Evolutionary conservation across 2,797 vertebrate species (phyloP).

Genomic region (Scarus forsteni): DNA sequence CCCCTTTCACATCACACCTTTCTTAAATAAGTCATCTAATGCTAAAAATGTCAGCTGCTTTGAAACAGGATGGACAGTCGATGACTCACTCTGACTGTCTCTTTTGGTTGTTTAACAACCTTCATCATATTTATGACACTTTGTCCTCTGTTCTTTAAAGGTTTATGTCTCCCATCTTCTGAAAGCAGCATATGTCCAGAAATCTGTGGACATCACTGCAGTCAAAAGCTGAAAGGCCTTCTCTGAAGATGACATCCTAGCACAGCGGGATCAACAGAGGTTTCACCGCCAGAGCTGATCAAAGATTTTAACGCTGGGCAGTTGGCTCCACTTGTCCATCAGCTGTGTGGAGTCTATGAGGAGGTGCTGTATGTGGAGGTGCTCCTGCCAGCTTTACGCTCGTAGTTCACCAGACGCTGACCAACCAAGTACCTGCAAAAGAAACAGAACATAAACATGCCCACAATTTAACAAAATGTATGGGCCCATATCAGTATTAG

Average conservation of each 20-base stretch:
- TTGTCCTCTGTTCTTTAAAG: conserved; percentile 3
- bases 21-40: conserved; percentile 35
- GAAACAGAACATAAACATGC: not conserved
- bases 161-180: conserved; percentile 25
- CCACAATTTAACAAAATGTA: not conserved
- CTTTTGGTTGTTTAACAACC: conserved; percentile 12
- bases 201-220: conserved; percentile 7
- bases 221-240: conserved; percentile 21
- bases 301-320: conserved; percentile 4
- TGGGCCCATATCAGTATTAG: not conserved
- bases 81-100: not conserved
- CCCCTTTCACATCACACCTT: conserved; percentile 26
- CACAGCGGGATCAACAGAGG: conserved; percentile 13
- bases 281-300: conserved; percentile 31
- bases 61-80: conserved; percentile 2
- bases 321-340: conserved; percentile 24
- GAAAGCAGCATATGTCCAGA: conserved; percentile 13
- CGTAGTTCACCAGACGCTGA: conserved; percentile 97
- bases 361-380: conserved; percentile 46
- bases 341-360: conserved; percentile 37
- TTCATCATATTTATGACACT: conserved; percentile 7
- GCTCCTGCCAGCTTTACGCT: conserved; percentile 89
- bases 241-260: conserved; percentile 39
- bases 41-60: conserved; percentile 32
- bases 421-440: conserved; percentile 94